These are phyloP conservation scores for Sus cebifrons DNA, from an alignment of 2,797 vertebrate species.

Conservation along the genomic window DNA sequence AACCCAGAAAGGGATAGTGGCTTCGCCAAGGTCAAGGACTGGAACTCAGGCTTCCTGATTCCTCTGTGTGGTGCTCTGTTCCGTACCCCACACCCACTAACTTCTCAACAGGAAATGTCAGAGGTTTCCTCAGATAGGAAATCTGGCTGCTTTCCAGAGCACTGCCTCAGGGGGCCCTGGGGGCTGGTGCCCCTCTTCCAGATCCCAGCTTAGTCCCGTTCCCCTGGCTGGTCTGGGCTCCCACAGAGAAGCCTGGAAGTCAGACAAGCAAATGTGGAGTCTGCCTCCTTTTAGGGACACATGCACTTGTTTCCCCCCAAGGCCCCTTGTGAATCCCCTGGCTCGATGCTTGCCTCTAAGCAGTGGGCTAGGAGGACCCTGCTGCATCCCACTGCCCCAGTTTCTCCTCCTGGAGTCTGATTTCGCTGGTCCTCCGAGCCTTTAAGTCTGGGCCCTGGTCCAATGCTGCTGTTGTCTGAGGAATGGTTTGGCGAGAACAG, in stretches of 20 bases:
- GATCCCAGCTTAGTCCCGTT: background rate
- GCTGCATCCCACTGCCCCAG: background rate
- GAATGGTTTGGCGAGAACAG: slow-evolving; percentile 83
- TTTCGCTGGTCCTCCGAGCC: slow-evolving; percentile 73
- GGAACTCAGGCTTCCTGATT: background rate
- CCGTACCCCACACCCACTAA: background rate
- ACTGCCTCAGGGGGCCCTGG: background rate
- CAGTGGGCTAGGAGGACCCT: background rate
- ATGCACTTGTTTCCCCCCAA: background rate
- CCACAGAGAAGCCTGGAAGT: slow-evolving; percentile 36
- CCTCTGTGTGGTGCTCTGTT: background rate
- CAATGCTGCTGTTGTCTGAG: slow-evolving; percentile 84
- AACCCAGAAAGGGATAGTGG: background rate
- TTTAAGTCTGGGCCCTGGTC: slow-evolving; percentile 78
- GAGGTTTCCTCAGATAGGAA: slow-evolving; percentile 13
- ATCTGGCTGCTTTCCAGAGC: slow-evolving; percentile 35
- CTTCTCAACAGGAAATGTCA: slow-evolving; percentile 33
- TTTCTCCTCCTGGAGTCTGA: slow-evolving; percentile 67
- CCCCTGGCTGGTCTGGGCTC: background rate
- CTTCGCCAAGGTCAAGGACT: slow-evolving; percentile 41
- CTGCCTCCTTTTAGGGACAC: background rate
- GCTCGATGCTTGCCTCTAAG: background rate
- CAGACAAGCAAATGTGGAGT: background rate
- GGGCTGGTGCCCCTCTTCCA: background rate
- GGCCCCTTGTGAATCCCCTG: background rate